Conservation (phyloP, 1,140 invertebrate species). For the Drosophila sp. region DNA sequence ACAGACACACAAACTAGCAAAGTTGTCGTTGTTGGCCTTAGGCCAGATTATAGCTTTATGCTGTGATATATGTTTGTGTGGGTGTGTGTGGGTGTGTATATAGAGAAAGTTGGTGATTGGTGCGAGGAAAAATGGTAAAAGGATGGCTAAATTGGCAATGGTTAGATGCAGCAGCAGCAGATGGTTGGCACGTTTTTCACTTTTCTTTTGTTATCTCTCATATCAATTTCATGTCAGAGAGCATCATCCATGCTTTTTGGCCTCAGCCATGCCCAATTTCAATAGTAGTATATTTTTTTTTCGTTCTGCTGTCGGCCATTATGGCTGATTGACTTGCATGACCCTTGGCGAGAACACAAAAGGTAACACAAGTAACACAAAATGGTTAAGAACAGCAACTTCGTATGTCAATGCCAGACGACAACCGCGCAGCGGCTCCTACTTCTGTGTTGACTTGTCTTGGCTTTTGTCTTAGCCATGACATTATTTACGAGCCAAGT, state of each 20-base stretch:
- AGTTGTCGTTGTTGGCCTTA: conserved; percentile 1
- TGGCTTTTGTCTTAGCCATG: conserved; percentile 56
- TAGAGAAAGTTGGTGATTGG: no score
- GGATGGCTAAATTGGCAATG: not conserved
- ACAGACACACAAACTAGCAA: not conserved
- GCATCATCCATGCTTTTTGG: not conserved
- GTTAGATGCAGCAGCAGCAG: not conserved
- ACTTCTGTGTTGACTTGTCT: conserved; percentile 22
- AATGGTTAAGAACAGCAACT: conserved; percentile 34
- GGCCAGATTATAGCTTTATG: conserved; percentile 6
- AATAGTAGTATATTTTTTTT: conserved; percentile 17
- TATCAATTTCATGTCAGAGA: conserved; percentile 3
- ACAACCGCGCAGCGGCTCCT: not conserved
- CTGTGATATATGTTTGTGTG: not conserved
- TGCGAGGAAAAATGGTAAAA: no score
- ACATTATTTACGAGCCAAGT: conserved; percentile 65
- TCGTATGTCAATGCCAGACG: conserved; percentile 45
- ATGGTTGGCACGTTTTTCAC: not conserved
- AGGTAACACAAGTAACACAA: conserved; percentile 44
- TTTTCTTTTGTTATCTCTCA: conserved; percentile 3
- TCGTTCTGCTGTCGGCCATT: not conserved
- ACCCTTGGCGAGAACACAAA: not conserved
- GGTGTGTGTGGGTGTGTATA: no score
- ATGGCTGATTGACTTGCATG: conserved; percentile 56
- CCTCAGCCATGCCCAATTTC: conserved; percentile 11